Percentiles rank a stretch among this genome's conserved stretches.
Evolutionary conservation across 1,140 invertebrate species (phyloP).

Genomic region (Euborellia annulipes): DNA sequence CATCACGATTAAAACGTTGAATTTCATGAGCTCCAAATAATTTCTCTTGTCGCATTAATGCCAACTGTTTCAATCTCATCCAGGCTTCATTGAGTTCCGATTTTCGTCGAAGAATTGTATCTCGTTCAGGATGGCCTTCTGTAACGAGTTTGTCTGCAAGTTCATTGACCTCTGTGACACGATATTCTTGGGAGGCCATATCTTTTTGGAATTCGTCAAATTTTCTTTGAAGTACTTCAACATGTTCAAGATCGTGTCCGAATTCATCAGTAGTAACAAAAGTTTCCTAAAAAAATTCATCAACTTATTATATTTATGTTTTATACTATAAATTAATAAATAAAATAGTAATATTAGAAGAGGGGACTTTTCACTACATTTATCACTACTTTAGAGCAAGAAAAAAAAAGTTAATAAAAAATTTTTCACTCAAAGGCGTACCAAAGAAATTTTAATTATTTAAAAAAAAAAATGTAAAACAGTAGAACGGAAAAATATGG

Average conservation of each 20-base stretch:
- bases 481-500: too few species aligned
- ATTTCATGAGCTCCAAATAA: conserved; percentile 98
- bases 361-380: too few species aligned
- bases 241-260: conserved; percentile 94
- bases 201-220: conserved; percentile 99
- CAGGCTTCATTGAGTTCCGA: conserved; percentile 94
- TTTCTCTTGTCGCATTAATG: conserved; percentile 84
- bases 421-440: too few species aligned
- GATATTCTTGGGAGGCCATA: conserved; percentile 93
- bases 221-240: conserved; percentile 95
- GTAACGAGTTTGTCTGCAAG: conserved; percentile 81
- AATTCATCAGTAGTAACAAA: conserved; percentile 96
- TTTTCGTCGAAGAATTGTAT: conserved; percentile 76
- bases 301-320: neutral
- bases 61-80: conserved; percentile 84
- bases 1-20: conserved; percentile 95
- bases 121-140: conserved; percentile 89
- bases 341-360: neutral
- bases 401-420: too few species aligned
- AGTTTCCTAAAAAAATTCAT: conserved; percentile 43
- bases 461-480: too few species aligned
- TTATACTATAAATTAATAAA: neutral
- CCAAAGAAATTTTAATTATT: too few species aligned
- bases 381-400: too few species aligned
- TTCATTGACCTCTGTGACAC: conserved; percentile 89